A percentile compares a stretch with the other conserved stretches of the same genome.
Evolutionary conservation across 2,888 invertebrate genomes (phyloP).

Genomic region (Coremacera marginata): DNA sequence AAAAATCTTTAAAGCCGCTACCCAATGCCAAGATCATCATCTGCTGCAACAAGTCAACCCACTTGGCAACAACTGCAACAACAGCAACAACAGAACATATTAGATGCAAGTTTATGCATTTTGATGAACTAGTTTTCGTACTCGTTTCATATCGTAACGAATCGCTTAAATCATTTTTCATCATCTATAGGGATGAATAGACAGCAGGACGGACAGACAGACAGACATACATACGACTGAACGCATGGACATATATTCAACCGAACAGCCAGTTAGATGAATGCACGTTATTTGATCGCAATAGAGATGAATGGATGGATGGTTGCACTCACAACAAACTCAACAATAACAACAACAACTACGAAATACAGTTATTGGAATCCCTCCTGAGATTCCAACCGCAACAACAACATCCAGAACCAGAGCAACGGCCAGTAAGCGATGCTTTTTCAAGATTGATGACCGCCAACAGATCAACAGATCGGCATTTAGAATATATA

Average conservation of each 20-base stretch:
- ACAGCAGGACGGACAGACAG: not conserved
- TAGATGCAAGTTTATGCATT: conserved; percentile 18
- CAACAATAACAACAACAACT: too few relatives aligned
- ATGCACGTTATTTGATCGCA: too few relatives aligned
- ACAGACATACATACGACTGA: not conserved
- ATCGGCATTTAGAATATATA: not conserved
- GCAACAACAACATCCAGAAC: not conserved
- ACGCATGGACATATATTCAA: not conserved
- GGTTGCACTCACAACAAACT: not conserved
- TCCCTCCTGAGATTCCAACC: conserved; percentile 55
- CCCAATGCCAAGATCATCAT: conserved; percentile 47
- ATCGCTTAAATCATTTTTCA: conserved; percentile 36
- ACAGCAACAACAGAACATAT: not conserved
- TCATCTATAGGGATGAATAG: conserved; percentile 8
- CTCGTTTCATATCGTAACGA: conserved; percentile 14
- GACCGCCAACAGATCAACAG: conserved; percentile 51
- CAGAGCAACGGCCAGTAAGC: not conserved
- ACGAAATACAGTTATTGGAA: conserved; percentile 53
- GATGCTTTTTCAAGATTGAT: conserved; percentile 55
- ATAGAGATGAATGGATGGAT: not conserved
- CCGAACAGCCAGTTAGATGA: not conserved
- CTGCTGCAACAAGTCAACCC: conserved; percentile 36
- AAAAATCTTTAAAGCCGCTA: conserved; percentile 58
- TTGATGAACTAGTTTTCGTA: conserved; percentile 31
- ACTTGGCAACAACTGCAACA: not conserved